These are phyloP conservation scores for Mercenaria mercenaria DNA, from an alignment of 1,140 invertebrate species.

Conservation along the genomic window DNA sequence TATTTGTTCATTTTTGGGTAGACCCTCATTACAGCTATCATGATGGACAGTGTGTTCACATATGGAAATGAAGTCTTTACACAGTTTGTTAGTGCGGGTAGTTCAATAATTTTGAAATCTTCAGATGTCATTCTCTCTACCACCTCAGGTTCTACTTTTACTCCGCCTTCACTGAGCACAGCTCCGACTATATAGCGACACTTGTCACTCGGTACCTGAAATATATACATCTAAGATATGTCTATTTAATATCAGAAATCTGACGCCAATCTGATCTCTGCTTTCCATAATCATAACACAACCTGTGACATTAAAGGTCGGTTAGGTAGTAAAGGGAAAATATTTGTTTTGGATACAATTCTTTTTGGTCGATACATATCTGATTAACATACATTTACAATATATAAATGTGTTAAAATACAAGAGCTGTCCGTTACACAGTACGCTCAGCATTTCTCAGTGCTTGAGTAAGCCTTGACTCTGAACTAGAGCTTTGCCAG, in stretches of 20 bases:
- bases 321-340: not conserved
- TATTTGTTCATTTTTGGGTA: conserved; percentile 85
- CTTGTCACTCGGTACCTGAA: conserved; percentile 80
- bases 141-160: conserved; percentile 70
- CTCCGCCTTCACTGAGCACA: conserved; percentile 81
- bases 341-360: too few relatives aligned
- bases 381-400: too few relatives aligned
- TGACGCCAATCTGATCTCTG: not conserved
- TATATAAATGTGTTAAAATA: too few relatives aligned
- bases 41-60: conserved; percentile 85
- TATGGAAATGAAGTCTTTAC: conserved; percentile 86
- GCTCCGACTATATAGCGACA: conserved; percentile 85
- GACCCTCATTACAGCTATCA: conserved; percentile 85
- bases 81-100: conserved; percentile 84
- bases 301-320: not conserved
- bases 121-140: conserved; percentile 75
- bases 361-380: too few relatives aligned
- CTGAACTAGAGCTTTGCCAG: too few relatives aligned
- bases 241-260: not conserved
- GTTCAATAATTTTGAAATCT: conserved; percentile 83
- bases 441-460: too few relatives aligned
- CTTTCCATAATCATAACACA: not conserved
- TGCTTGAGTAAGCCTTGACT: too few relatives aligned
- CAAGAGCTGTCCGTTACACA: too few relatives aligned
- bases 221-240: not conserved